Conservation (phyloP, 2,113 vertebrate genomes). For the Zingel zingel region DNA sequence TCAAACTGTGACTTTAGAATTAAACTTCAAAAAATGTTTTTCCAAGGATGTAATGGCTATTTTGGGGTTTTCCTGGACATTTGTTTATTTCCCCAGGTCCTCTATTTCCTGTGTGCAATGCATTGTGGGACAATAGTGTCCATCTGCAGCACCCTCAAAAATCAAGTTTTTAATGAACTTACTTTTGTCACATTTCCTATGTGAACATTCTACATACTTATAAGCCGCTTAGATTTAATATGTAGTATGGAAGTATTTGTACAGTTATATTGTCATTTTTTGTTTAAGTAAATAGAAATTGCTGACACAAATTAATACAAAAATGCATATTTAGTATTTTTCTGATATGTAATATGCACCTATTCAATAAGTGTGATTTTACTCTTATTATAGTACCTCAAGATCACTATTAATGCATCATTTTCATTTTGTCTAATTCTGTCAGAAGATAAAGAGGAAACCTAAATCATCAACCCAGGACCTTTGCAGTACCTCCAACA, state of each 20-base stretch:
- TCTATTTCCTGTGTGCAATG: too few relatives aligned
- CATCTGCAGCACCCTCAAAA: background rate
- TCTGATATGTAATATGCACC: background rate
- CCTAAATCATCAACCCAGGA: slow-evolving; percentile 15
- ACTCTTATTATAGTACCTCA: background rate
- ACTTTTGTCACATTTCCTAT: background rate
- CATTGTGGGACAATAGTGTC: too few relatives aligned
- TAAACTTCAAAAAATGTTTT: background rate
- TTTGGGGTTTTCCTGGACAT: too few relatives aligned
- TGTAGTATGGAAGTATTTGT: background rate
- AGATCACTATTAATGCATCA: background rate
- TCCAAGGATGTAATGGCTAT: background rate
- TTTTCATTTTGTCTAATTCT: slow-evolving; percentile 11
- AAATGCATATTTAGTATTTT: background rate
- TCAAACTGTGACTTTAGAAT: background rate
- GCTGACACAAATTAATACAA: background rate
- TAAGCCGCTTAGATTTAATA: background rate
- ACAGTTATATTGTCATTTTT: too few relatives aligned
- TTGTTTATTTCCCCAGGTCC: too few relatives aligned
- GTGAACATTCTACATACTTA: background rate
- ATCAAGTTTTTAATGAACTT: background rate
- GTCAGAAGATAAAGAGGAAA: slow-evolving; percentile 63
- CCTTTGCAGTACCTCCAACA: slow-evolving; percentile 1
- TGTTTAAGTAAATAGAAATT: background rate
- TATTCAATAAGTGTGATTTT: background rate